A percentile compares a stretch with the other conserved stretches of the same genome.
These are phyloP conservation scores for Cuculus canorus DNA, from an alignment of 2,797 vertebrate genomes.

Conservation along the genomic window DNA sequence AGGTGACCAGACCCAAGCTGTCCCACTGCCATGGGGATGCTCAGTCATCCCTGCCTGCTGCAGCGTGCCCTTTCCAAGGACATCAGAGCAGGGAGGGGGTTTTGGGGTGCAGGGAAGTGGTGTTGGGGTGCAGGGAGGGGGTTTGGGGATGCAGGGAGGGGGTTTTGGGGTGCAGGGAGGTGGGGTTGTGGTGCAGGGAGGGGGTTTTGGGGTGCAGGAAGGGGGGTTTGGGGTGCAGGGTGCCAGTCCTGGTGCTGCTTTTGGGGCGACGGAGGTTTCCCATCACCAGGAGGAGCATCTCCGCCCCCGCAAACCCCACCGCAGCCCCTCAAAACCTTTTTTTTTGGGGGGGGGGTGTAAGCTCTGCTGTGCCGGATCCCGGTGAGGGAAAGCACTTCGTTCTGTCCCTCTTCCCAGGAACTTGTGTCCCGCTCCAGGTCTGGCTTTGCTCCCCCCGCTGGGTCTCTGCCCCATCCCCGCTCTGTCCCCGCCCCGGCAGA, in stretches of 20 bases:
- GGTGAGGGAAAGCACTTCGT: rapidly evolving
- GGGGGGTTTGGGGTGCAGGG: background rate
- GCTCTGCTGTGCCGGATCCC: background rate
- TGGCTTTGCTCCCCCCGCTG: background rate
- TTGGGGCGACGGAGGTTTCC: background rate
- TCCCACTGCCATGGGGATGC: too few relatives aligned
- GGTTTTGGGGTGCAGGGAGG: too few relatives aligned
- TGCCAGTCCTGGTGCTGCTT: background rate
- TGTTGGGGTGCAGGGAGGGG: too few relatives aligned
- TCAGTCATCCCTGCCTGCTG: too few relatives aligned
- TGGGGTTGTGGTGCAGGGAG: too few relatives aligned
- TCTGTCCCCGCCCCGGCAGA: background rate
- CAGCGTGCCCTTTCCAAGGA: too few relatives aligned
- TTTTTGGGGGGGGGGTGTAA: background rate
- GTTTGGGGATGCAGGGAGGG: too few relatives aligned
- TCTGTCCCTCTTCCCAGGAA: background rate
- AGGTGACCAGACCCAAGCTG: too few relatives aligned
- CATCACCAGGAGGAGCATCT: background rate
- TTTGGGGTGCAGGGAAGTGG: too few relatives aligned
- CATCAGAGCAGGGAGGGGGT: too few relatives aligned
- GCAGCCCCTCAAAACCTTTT: background rate
- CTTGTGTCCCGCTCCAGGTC: background rate
- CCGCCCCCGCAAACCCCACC: background rate
- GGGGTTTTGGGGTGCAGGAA: too few relatives aligned
- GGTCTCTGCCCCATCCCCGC: too few relatives aligned